phyloP scores from a whole-genome alignment of 2,797 vertebrate species.

The Peromyscus aztecus region DNA sequence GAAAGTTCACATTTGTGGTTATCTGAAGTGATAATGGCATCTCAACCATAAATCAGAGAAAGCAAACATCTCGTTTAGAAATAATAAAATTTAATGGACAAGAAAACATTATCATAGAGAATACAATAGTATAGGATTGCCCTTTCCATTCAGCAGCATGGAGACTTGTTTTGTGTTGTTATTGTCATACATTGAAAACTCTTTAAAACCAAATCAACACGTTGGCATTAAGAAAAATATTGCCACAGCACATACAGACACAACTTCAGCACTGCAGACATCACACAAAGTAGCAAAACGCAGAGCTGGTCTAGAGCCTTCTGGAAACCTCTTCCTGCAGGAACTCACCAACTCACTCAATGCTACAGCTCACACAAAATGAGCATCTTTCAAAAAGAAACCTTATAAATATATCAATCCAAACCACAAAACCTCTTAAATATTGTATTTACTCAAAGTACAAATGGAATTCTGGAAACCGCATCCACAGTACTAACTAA shows the following conservation, averaged over 20 bases:
- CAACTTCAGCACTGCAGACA: conserved; percentile 71
- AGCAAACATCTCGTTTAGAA: conserved; percentile 60
- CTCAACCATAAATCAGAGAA: conserved; percentile 70
- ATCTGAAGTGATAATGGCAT: conserved; percentile 61
- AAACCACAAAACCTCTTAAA: conserved; percentile 84
- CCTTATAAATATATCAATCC: conserved; percentile 84
- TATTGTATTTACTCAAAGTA: conserved; percentile 82
- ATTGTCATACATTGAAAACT: conserved; percentile 70
- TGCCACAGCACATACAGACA: conserved; percentile 65
- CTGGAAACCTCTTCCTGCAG: conserved; percentile 76
- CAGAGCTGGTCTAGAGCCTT: conserved; percentile 75
- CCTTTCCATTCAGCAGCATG: conserved; percentile 68
- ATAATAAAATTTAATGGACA: conserved; percentile 81
- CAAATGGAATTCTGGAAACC: conserved; percentile 73
- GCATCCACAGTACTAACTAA: conserved; percentile 77
- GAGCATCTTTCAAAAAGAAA: conserved; percentile 77
- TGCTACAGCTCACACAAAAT: conserved; percentile 82
- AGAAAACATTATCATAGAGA: conserved; percentile 74
- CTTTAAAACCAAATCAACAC: conserved; percentile 75
- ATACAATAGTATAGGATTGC: conserved; percentile 69
- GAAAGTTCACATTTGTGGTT: neutral
- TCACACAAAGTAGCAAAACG: conserved; percentile 74
- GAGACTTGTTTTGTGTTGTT: conserved; percentile 34
- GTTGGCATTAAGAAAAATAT: conserved; percentile 57
- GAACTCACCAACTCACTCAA: conserved; percentile 82